Evolutionary conservation across 2,797 vertebrate species (phyloP).

Genomic region (Champsocephalus gunnari): DNA sequence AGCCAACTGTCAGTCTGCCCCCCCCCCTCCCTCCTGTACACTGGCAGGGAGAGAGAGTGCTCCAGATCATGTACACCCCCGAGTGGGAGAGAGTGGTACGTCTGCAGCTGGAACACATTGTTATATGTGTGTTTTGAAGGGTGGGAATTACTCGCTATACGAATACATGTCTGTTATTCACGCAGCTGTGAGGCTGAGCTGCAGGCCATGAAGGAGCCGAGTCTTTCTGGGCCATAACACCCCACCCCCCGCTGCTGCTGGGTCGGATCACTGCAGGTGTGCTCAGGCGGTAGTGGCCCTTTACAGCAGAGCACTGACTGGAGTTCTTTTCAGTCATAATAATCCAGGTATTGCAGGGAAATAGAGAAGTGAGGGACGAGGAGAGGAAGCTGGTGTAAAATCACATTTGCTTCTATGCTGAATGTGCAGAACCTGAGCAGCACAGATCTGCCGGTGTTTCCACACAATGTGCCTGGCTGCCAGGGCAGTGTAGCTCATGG

Average conservation of each 20-base stretch:
- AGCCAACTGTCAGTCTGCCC: constrained; percentile 72
- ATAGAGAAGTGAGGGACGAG: constrained; percentile 1
- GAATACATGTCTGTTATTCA: constrained; percentile 61
- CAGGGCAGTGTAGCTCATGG: not conserved
- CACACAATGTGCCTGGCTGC: too few relatives aligned
- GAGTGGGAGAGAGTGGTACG: constrained; percentile 55
- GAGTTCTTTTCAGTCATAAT: constrained; percentile 16
- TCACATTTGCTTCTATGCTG: not conserved
- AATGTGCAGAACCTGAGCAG: not conserved
- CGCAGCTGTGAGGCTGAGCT: constrained; percentile 17
- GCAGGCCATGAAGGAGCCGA: constrained; percentile 17
- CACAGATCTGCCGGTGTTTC: not conserved
- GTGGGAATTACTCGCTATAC: constrained; percentile 62
- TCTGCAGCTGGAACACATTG: constrained; percentile 73
- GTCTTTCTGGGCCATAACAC: constrained; percentile 27
- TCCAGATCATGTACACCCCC: constrained; percentile 65
- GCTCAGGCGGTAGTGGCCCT: constrained; percentile 9
- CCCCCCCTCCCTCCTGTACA: constrained; percentile 59
- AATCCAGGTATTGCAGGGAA: constrained; percentile 1
- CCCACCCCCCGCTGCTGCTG: not conserved
- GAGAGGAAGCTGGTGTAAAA: not conserved
- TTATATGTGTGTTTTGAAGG: constrained; percentile 74
- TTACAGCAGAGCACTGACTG: not conserved
- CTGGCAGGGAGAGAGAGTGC: constrained; percentile 57
- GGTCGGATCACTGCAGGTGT: constrained; percentile 7